Evolutionary conservation across 2,888 invertebrate species (phyloP), one percentile per base, ranked within the genome.

Genomic region (Bombylius major): DNA sequence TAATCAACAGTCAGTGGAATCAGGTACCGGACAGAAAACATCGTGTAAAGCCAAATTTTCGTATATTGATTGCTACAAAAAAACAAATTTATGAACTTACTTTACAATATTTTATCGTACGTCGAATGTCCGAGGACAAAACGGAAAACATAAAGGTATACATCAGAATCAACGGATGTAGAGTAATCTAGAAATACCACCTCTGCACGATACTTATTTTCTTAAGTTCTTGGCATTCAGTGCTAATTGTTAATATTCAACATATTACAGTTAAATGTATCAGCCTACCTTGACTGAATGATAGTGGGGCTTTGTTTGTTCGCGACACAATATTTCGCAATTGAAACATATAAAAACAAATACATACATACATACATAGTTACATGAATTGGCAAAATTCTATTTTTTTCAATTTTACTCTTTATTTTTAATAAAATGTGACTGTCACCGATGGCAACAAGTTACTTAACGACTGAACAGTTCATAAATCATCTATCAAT

Each of bases 21-120:
- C 50, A 54, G 33, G 45, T 54, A 49, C 34, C 11, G 45, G 50
- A 50, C 49, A 50, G 54, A 45, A 54, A 54, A 54, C 49, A 54
- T 50, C 50, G 44, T 54, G 54, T 54, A 54, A 50, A 54, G 45
- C 50, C 45, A 48, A 50, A 34, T 44, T 50, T 54, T 50, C 46
- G 45, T 34, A 54, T 54, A 54, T 54, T 54, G 50, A 54, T 54
- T 54, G 54, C 50, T 50, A 50, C 45, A 36, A 23, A 50, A 36
- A 42, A 50, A 54, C 54, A 54, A 54, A 54, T 54, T 54, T 54
- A 54, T 54, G 54, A 54, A 54, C 50, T 49, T 50, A 54, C 50
- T 54, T 54, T 54, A 50, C 50, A 50, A 50, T 46, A 54, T 45
- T 54, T 54, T 54, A 54, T 54, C 54, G 54, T 11, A 42, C 50